A percentile compares a stretch with the other conserved stretches of the same genome.
Evolutionary conservation across 2,113 vertebrate species (phyloP).

Genomic region (Ursus arctos): DNA sequence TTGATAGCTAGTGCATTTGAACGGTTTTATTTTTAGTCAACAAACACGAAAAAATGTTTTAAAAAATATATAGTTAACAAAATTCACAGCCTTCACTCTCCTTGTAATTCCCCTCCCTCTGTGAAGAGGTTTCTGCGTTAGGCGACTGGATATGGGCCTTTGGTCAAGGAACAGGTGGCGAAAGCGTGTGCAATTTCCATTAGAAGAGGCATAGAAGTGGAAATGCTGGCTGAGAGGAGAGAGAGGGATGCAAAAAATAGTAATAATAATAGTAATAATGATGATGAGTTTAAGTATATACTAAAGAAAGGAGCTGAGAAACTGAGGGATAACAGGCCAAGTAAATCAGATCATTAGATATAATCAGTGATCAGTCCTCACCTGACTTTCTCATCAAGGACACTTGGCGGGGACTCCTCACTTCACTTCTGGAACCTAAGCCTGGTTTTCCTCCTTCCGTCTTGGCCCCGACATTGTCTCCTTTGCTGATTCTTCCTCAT

Average conservation of each 20-base stretch:
- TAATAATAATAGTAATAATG: no score
- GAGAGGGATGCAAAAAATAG: no score
- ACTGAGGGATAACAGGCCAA: neutral
- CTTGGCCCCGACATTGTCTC: neutral
- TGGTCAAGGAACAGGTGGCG: neutral
- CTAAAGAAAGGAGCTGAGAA: neutral
- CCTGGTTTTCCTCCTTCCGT: neutral
- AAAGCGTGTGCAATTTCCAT: neutral
- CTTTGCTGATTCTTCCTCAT: neutral
- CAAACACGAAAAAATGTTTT: conserved; percentile 25
- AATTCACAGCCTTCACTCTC: neutral
- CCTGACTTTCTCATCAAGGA: neutral
- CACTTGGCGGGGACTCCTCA: neutral
- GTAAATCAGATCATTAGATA: neutral
- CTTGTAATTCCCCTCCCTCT: neutral
- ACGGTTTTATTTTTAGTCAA: conserved; percentile 66
- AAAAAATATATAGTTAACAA: neutral
- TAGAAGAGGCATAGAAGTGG: neutral
- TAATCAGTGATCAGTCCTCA: neutral
- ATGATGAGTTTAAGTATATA: neutral
- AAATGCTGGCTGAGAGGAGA: neutral
- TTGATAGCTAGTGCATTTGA: conserved; percentile 64
- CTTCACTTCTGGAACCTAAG: neutral
- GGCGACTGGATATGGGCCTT: neutral
- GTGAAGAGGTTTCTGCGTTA: neutral